Evolutionary conservation across 2,113 vertebrate species (phyloP).

Genomic region (Craseonycteris thonglongyai): DNA sequence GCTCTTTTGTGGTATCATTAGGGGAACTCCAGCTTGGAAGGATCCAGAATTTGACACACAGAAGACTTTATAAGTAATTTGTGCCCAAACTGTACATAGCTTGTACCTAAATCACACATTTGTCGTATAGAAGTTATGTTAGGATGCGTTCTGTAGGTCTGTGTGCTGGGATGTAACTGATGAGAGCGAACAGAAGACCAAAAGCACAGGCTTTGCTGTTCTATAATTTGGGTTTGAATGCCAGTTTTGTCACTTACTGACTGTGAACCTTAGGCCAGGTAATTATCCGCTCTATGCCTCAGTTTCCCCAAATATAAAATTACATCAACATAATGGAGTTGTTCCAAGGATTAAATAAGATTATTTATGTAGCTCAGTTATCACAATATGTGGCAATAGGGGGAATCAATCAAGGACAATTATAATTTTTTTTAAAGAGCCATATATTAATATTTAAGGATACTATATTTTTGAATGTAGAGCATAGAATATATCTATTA

Average conservation of each 20-base stretch:
- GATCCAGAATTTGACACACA: slow-evolving; percentile 30
- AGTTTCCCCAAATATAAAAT: not conserved
- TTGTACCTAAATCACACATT: not conserved
- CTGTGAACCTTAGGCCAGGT: not conserved
- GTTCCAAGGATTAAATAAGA: not conserved
- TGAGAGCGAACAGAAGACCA: not conserved
- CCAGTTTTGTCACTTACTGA: not conserved
- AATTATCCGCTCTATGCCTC: not conserved
- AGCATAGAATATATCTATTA: not conserved
- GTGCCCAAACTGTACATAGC: not conserved
- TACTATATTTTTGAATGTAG: not conserved
- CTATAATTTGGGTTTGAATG: not conserved
- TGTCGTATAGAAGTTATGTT: not conserved
- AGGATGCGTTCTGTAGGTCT: not conserved
- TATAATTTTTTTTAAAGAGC: not conserved
- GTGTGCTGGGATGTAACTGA: not conserved
- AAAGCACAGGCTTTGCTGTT: not conserved
- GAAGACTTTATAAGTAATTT: not conserved
- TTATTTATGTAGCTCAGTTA: not conserved
- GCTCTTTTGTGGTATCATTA: slow-evolving; percentile 12
- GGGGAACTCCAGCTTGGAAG: slow-evolving; percentile 52
- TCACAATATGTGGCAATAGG: not conserved
- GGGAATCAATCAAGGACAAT: not conserved
- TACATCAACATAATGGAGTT: not conserved
- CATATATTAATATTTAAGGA: not conserved